Percentiles rank a stretch among this genome's conserved stretches.
Conservation (phyloP, 1,140 invertebrate genomes). For the Apis mellifera region DNA sequence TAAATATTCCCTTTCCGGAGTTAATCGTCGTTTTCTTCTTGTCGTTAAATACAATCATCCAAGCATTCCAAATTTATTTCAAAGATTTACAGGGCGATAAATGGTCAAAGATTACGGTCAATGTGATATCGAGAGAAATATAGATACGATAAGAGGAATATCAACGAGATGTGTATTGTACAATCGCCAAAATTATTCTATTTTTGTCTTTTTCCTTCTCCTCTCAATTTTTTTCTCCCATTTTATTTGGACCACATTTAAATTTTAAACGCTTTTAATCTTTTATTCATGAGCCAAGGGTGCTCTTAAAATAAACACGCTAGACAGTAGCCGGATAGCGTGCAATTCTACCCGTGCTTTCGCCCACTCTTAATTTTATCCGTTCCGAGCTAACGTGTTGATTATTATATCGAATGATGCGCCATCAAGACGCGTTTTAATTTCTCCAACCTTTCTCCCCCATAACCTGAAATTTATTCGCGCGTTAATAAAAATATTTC, state of each 20-base stretch:
- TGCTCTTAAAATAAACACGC: conserved; percentile 40
- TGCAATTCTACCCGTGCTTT: conserved; percentile 4
- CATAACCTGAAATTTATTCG: not conserved
- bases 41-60: no score
- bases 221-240: not conserved
- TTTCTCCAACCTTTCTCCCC: not conserved
- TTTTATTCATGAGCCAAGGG: conserved; percentile 43
- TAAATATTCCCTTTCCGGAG: no score
- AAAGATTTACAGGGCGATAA: not conserved
- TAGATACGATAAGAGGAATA: not conserved
- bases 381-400: not conserved
- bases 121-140: not conserved
- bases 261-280: conserved; percentile 44
- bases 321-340: not conserved
- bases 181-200: not conserved
- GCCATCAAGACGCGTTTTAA: not conserved
- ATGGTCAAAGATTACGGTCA: not conserved
- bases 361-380: conserved; percentile 4
- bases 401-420: conserved; percentile 22
- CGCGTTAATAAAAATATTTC: not conserved
- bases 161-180: not conserved
- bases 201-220: not conserved
- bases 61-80: not conserved
- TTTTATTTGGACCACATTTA: conserved; percentile 28
- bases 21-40: no score